A percentile compares a stretch with the other conserved stretches of the same genome.
Evolutionary conservation across 2,113 vertebrate genomes (phyloP).

Genomic region (Azemiops feae): DNA sequence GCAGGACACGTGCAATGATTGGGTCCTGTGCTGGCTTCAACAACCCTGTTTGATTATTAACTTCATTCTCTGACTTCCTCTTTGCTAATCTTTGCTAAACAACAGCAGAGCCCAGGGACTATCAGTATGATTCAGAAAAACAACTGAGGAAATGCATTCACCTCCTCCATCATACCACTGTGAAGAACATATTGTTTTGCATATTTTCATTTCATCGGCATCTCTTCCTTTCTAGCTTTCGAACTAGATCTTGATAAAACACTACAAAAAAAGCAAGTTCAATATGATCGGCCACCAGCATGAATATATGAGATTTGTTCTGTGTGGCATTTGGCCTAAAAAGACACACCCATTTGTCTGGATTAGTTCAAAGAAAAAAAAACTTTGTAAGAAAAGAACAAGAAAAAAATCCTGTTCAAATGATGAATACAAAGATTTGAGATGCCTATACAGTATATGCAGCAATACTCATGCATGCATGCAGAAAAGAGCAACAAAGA

Average conservation of each 20-base stretch:
- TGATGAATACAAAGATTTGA: background rate
- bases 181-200: background rate
- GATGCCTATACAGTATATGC: background rate
- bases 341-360: background rate
- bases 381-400: background rate
- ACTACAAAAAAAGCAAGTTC: background rate
- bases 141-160: background rate
- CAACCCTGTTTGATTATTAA: background rate
- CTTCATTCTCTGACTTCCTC: background rate
- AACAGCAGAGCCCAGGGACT: background rate
- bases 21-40: background rate
- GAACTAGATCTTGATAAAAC: background rate
- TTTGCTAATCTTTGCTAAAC: background rate
- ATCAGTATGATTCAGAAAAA: background rate
- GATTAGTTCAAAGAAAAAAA: background rate
- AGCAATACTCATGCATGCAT: background rate
- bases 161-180: background rate
- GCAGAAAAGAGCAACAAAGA: background rate
- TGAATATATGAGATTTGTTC: background rate
- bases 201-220: background rate
- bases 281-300: background rate
- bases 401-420: background rate
- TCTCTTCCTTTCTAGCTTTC: background rate
- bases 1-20: background rate
- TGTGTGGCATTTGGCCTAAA: background rate